Percentiles rank a stretch among this genome's conserved stretches.
These are phyloP conservation scores for Scelioninae gen. 1 DNA, from an alignment of 2,888 invertebrate genomes.

Conservation along the genomic window DNA sequence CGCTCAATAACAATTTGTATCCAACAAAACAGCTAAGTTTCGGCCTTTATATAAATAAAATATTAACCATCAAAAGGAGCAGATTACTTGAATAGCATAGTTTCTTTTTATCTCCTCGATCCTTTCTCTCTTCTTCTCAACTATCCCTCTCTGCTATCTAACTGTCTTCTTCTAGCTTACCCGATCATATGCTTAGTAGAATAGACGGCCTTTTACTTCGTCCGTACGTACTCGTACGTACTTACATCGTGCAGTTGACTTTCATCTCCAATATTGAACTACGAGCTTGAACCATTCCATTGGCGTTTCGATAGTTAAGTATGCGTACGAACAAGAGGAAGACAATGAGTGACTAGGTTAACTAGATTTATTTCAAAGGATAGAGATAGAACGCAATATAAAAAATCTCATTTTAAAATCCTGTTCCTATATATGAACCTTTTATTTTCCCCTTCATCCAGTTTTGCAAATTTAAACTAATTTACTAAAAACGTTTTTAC, in stretches of 20 bases:
- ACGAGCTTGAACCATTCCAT: constrained; percentile 48
- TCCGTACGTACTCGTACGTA: constrained; percentile 18
- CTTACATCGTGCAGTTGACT: constrained; percentile 69
- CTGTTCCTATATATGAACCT: background rate
- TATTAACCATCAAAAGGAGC: too few species aligned
- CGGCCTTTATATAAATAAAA: too few species aligned
- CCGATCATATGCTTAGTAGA: constrained; percentile 25
- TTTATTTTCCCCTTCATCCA: too few species aligned
- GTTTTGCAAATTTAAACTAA: too few species aligned
- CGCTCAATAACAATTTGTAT: background rate
- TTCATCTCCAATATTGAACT: constrained; percentile 75
- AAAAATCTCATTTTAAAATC: background rate
- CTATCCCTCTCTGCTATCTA: background rate
- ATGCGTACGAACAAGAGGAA: constrained; percentile 32
- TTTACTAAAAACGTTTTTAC: too few species aligned
- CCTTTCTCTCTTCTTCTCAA: too few species aligned
- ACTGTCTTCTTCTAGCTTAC: background rate
- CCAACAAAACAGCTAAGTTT: too few species aligned
- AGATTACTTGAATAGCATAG: too few species aligned
- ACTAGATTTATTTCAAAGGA: too few species aligned
- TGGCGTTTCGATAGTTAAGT: constrained; percentile 23
- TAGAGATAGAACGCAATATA: too few species aligned
- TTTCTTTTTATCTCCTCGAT: too few species aligned
- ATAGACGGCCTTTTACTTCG: constrained; percentile 50
- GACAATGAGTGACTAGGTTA: constrained; percentile 1